Evolutionary conservation across 2,113 vertebrate species (phyloP).

Genomic region (Lamprotornis superbus): DNA sequence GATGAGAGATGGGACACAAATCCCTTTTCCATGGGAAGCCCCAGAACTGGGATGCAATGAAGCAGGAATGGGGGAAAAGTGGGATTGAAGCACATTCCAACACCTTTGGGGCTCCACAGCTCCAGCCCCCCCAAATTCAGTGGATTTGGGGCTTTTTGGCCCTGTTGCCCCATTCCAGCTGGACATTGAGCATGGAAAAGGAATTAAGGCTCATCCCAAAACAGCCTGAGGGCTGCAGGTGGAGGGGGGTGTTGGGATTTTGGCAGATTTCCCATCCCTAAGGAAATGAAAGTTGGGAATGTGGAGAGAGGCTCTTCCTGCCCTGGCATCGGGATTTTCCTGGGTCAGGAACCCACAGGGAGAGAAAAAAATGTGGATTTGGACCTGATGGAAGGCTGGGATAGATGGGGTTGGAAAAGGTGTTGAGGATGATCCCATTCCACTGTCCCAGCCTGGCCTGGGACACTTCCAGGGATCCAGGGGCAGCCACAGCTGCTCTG

Average conservation of each 20-base stretch:
- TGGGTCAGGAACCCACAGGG: not conserved
- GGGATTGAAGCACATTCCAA: not conserved
- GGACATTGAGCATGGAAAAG: rapidly evolving
- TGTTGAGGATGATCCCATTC: too few species aligned
- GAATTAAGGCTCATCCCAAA: not conserved
- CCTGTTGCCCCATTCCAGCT: not conserved
- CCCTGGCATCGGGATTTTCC: too few species aligned
- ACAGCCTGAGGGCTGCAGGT: not conserved
- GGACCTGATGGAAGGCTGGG: rapidly evolving
- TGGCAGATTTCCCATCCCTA: rapidly evolving
- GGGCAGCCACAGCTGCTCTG: not conserved
- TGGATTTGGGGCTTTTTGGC: not conserved
- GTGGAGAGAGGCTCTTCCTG: not conserved
- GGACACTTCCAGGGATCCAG: not conserved
- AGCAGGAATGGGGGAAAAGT: too few species aligned
- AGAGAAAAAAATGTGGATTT: not conserved
- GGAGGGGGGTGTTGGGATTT: not conserved
- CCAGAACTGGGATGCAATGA: rapidly evolving
- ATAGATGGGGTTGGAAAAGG: too few species aligned
- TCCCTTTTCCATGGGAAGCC: rapidly evolving
- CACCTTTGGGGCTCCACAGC: not conserved
- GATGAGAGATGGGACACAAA: not conserved
- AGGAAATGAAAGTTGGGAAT: rapidly evolving
- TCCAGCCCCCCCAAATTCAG: too few species aligned
- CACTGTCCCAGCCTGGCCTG: not conserved